Base-by-base conservation (phyloP, 2,113 vertebrate species). In the Felis chaus region DNA sequence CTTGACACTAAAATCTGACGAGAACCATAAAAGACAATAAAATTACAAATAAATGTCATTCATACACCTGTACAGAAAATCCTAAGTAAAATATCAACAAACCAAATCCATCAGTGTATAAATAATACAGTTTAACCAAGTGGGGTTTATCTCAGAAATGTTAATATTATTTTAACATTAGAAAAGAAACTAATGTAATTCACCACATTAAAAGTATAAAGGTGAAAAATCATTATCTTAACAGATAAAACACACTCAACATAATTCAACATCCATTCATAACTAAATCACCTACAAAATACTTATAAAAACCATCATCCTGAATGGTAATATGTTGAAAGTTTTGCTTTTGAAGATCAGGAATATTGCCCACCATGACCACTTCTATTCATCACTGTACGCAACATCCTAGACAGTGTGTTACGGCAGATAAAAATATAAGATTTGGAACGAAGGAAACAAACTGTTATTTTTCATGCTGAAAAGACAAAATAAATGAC, bases 1-100 rank as follows among this genome's bases (percentile, higher is more conserved):
- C 80, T 90, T 90, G 85, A 71, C 41, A 50, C 31, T 90, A 90
- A 97, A 95, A 93, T 80, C 65, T 86, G 65, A 95, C 36, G 80
- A 80, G 65, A 89, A 73, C 10, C 53, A 68, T 66, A 95, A 36
- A 85, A 55, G 41, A 86, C n/a, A 93, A 93, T 66, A 92, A 78
- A 94, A 89, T 79, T 92, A 82, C 63, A 83, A 68, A 88, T 41
- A 86, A 65, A 57, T 36, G 36, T 69, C 29, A 92, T 87, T 55
- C 55, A 68, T 39, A 12, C 6, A 55, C 83, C 23, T 41, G 10
- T 4, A 78, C 79, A 4, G 48, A 92, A 93, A 85, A 65, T 65
- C 25, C n/a, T 83, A 85, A 94, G 10, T 55, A 79, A 85, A 73
- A 86, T 39, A 66, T 85, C 55, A 81, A 79, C 65, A 93, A 97